Evolutionary conservation across 2,888 invertebrate species (phyloP).

Genomic region (Aleiodes alternator): DNA sequence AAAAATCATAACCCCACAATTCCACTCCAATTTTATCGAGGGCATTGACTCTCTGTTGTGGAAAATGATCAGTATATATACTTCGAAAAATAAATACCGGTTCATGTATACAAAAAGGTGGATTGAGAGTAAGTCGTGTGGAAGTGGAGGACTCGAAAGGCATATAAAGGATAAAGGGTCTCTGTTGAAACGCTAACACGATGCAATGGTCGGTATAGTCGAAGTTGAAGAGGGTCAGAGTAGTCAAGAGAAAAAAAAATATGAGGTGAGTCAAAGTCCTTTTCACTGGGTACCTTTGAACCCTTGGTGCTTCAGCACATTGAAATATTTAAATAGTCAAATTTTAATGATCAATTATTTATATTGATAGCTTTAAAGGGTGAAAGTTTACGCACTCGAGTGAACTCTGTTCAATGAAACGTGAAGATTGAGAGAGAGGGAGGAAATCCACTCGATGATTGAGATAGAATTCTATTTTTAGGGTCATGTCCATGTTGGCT

Average conservation of each 20-base stretch:
- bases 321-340: not conserved
- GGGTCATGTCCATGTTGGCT: not conserved
- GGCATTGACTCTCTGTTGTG: slow-evolving; percentile 12
- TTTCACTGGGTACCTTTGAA: not conserved
- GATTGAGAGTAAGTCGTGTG: slow-evolving; percentile 39
- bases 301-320: slow-evolving; percentile 4
- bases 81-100: slow-evolving; percentile 6
- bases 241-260: not conserved
- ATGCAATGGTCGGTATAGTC: slow-evolving; percentile 21
- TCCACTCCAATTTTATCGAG: not conserved
- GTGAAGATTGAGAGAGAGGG: not conserved
- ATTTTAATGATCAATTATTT: slow-evolving; percentile 21
- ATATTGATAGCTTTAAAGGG: not conserved
- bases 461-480: not conserved
- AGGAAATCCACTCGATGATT: not conserved
- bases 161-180: slow-evolving; percentile 22
- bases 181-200: slow-evolving; percentile 29
- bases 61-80: slow-evolving; percentile 27
- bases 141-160: slow-evolving; percentile 25
- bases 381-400: not conserved
- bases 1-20: not conserved
- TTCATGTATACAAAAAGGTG: slow-evolving; percentile 32
- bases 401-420: slow-evolving; percentile 1
- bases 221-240: slow-evolving; percentile 30
- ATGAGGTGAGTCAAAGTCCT: not conserved